phyloP scores from a whole-genome alignment of 1,140 invertebrate species.

The Leptopilina boulardi region DNA sequence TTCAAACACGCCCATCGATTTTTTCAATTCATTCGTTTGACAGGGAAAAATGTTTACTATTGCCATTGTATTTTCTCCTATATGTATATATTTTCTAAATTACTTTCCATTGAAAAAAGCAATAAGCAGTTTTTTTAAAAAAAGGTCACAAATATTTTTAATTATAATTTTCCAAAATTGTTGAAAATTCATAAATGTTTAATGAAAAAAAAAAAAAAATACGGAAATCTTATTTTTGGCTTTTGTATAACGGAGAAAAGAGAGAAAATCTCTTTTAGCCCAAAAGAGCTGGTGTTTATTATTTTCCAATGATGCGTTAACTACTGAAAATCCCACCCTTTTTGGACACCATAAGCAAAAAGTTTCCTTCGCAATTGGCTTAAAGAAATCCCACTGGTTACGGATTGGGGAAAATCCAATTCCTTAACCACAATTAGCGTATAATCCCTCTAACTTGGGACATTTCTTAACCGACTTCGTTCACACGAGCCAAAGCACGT shows the following conservation, averaged over 20 bases:
- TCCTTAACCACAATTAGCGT: slow-evolving; percentile 60
- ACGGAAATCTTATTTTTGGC: not conserved
- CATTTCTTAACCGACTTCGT: slow-evolving; percentile 34
- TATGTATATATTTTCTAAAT: too few species aligned
- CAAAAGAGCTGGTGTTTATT: slow-evolving; percentile 23
- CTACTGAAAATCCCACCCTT: slow-evolving; percentile 36
- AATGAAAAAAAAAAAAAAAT: too few species aligned
- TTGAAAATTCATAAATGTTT: not conserved
- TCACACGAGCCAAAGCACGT: slow-evolving; percentile 29
- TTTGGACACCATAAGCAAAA: slow-evolving; percentile 18
- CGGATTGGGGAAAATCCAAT: slow-evolving; percentile 54
- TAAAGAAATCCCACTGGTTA: slow-evolving; percentile 46
- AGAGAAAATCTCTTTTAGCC: not conserved
- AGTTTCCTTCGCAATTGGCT: slow-evolving; percentile 56
- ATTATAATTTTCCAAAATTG: too few species aligned
- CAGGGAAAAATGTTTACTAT: not conserved
- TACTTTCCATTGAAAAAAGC: too few species aligned
- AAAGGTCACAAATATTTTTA: too few species aligned
- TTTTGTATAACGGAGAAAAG: not conserved
- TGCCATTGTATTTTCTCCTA: too few species aligned
- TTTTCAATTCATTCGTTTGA: not conserved
- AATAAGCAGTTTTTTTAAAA: not conserved
- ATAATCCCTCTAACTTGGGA: slow-evolving; percentile 45
- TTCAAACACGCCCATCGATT: not conserved
- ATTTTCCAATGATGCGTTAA: slow-evolving; percentile 50